These are phyloP conservation scores for Rhinichthys klamathensis DNA, from an alignment of 2,113 vertebrate genomes.

Conservation along the genomic window DNA sequence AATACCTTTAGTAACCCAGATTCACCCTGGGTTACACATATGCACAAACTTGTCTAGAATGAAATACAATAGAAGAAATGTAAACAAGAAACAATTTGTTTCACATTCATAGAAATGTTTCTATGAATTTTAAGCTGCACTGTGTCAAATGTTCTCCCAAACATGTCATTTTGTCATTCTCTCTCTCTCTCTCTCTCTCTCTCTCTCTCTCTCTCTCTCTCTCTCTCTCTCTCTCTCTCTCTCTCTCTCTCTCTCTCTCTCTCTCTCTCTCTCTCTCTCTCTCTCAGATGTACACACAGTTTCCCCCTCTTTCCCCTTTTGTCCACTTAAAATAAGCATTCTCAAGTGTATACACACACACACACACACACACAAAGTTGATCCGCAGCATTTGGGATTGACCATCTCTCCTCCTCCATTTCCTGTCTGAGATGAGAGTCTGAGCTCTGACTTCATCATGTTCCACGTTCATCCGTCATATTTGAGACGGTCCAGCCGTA, in stretches of 20 bases:
- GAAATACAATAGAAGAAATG: background rate
- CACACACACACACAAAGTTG: background rate
- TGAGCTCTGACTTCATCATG: constrained; percentile 44
- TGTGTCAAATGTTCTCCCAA: background rate
- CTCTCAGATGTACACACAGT: too few relatives aligned
- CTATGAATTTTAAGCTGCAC: background rate
- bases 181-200: too few relatives aligned
- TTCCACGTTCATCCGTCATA: constrained; percentile 1
- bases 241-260: too few relatives aligned
- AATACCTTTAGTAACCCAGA: too few relatives aligned
- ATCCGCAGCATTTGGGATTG: background rate
- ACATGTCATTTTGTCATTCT: background rate
- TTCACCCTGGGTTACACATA: too few relatives aligned
- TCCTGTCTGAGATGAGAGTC: constrained; percentile 51
- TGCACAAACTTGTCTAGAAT: background rate
- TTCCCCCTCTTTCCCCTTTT: background rate
- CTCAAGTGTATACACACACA: background rate
- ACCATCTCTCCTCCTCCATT: constrained; percentile 34
- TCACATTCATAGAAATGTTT: too few relatives aligned
- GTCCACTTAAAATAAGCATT: background rate
- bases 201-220: too few relatives aligned
- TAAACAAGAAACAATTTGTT: too few relatives aligned
- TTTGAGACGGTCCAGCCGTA: background rate
- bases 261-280: too few relatives aligned
- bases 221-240: too few relatives aligned